Evolutionary conservation across 2,797 vertebrate species (phyloP).

Genomic region (Semaprochilodus insignis): DNA sequence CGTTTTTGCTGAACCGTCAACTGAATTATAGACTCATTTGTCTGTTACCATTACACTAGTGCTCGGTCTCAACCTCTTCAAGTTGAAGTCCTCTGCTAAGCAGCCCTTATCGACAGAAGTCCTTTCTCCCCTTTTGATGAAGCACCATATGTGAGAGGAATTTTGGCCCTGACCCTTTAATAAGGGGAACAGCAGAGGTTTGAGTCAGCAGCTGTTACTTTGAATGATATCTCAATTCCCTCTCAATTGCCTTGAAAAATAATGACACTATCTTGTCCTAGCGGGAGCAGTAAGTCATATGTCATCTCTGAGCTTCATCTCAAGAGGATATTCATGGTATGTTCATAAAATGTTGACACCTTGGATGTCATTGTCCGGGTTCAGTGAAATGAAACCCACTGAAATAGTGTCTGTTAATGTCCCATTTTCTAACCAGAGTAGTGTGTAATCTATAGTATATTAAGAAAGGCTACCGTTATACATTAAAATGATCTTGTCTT

Average conservation of each 20-base stretch:
- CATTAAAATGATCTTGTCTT: neutral
- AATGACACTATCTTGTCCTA: conserved; percentile 71
- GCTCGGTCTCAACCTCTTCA: neutral
- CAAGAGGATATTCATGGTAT: conserved; percentile 63
- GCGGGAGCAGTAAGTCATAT: conserved; percentile 73
- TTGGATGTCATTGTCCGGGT: conserved; percentile 53
- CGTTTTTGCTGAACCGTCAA: neutral
- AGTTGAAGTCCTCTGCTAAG: neutral
- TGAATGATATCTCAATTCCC: conserved; percentile 83
- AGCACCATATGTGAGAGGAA: conserved; percentile 13
- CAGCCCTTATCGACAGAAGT: conserved; percentile 8
- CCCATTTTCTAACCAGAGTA: neutral
- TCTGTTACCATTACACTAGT: conserved; percentile 1
- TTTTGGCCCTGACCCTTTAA: conserved; percentile 73
- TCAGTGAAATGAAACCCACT: conserved; percentile 36
- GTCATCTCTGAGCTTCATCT: conserved; percentile 68
- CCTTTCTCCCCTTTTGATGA: conserved; percentile 25
- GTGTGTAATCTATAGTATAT: neutral
- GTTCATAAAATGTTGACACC: conserved; percentile 58
- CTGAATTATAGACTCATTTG: neutral
- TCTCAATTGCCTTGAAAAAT: conserved; percentile 71
- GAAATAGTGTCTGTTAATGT: neutral
- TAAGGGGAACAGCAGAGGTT: conserved; percentile 73
- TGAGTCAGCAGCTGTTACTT: conserved; percentile 77
- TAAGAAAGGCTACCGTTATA: neutral